These are phyloP conservation scores for Myioborus melanocephalus DNA, from an alignment of 2,797 vertebrate species.

Conservation along the genomic window DNA sequence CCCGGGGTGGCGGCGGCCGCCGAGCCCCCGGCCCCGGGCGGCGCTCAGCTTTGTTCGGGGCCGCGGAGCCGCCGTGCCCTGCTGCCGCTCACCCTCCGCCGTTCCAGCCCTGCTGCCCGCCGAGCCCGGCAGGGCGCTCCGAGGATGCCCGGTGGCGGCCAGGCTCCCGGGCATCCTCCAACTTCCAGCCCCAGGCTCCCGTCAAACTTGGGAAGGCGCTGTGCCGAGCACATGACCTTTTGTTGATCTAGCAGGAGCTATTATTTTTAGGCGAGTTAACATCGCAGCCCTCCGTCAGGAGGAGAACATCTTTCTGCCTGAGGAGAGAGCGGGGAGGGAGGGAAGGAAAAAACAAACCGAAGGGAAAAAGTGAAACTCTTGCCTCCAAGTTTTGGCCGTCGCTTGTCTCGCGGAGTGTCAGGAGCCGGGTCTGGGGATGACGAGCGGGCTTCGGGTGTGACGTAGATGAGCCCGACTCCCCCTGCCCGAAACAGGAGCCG, in stretches of 20 bases:
- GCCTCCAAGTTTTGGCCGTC: slow-evolving; percentile 47
- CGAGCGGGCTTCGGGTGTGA: not conserved
- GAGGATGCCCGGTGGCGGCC: slow-evolving; percentile 37
- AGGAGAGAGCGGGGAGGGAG: not conserved
- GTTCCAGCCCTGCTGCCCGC: not conserved
- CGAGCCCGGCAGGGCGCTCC: not conserved
- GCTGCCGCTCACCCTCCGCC: not conserved
- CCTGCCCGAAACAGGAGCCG: slow-evolving; percentile 9
- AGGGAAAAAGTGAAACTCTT: not conserved
- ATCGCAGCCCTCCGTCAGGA: slow-evolving; percentile 8
- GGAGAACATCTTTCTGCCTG: slow-evolving; percentile 39
- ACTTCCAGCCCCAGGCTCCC: slow-evolving; percentile 59
- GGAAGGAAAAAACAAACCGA: too few relatives aligned
- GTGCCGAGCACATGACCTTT: slow-evolving; percentile 73
- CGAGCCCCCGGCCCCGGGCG: not conserved
- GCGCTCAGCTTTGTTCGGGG: slow-evolving; percentile 11
- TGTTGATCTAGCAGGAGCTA: slow-evolving; percentile 65
- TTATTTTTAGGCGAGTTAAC: slow-evolving; percentile 60
- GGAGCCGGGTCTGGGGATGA: slow-evolving; percentile 48
- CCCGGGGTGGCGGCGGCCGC: not conserved
- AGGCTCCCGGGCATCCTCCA: not conserved
- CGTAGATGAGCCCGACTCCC: not conserved
- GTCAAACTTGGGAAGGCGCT: slow-evolving; percentile 74
- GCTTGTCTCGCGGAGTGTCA: slow-evolving; percentile 28
- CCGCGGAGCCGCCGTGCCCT: not conserved